Base-by-base conservation (phyloP, 2,797 vertebrate species). In the Gephyroberyx darwinii region DNA sequence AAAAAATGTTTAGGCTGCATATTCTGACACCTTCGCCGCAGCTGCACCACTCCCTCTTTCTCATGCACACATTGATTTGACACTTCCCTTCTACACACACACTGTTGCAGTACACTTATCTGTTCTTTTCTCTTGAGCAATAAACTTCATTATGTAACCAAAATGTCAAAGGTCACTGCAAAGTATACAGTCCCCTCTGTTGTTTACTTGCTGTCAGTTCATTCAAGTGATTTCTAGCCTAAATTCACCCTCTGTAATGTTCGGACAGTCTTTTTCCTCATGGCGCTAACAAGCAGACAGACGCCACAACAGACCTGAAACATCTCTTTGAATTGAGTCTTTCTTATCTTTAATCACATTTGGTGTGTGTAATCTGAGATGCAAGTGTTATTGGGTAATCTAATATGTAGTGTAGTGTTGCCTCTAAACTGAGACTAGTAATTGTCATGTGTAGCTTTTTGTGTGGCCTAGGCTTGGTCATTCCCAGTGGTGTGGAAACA, bases 201-300 rank as follows among this genome's bases (percentile, higher is more conserved):
- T 83, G 72, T 83, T 81, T 85, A 72, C 78, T 77, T 53, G 17
- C 74, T 54, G 79, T 79, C 79, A 35, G 43, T 9, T n/a, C 69
- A 10, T 35, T 51, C 65, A 75, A 10, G 20, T 74, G 80, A 78
- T 77, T 69, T 74, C 65, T 55, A 37, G 66, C 63, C 59, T 73
- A 75, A 52, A 68, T 69, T 63, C 62, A 78, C 62, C 53, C 84
- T 75, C 57, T 62, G 59, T 74, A 41, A 65, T 59, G 65, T 54
- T 71, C 51, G 20, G 26, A 58, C 61, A 17, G 52, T 33, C 62
- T 69, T 77, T 74, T 62, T 60, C 62, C 54, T 10, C 2, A 3
- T 5, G 22, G 37, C 17, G 52, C 33, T 51, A 26, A 33, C 4
- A 8, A 9, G 31, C 31, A 33, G 31, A 33, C 31, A 33, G 31